Percentiles rank a stretch among this genome's conserved stretches.
Evolutionary conservation across 1,140 invertebrate species (phyloP).

Genomic region (Anastrepha ludens): DNA sequence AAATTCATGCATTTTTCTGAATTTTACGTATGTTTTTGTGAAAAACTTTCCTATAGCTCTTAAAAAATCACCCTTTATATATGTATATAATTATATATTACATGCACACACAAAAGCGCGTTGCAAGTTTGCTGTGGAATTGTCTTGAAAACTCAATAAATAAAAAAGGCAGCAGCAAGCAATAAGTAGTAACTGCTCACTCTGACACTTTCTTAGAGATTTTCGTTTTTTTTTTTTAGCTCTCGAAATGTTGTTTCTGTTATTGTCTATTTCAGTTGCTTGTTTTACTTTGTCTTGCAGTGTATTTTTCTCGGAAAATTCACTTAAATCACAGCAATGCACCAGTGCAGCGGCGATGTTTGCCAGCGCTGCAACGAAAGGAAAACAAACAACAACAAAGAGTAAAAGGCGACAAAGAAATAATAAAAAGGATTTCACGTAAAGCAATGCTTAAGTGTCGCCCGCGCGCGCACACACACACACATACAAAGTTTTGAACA

Average conservation of each 20-base stretch:
- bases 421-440: neutral
- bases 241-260: neutral
- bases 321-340: constrained; percentile 49
- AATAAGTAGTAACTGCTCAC: neutral
- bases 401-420: neutral
- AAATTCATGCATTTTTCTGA: no score
- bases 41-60: no score
- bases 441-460: neutral
- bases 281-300: neutral
- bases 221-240: neutral
- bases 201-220: neutral
- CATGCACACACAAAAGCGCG: no score
- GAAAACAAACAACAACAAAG: neutral
- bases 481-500: neutral
- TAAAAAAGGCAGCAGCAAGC: neutral
- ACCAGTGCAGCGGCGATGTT: neutral
- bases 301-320: constrained; percentile 7
- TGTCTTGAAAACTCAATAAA: neutral
- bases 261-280: neutral
- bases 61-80: no score
- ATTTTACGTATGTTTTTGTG: no score
- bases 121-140: neutral
- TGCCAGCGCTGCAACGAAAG: neutral
- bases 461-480: no score
- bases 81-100: no score